phyloP scores from a whole-genome alignment of 2,113 vertebrate species.

The Dipodomys stephensi region DNA sequence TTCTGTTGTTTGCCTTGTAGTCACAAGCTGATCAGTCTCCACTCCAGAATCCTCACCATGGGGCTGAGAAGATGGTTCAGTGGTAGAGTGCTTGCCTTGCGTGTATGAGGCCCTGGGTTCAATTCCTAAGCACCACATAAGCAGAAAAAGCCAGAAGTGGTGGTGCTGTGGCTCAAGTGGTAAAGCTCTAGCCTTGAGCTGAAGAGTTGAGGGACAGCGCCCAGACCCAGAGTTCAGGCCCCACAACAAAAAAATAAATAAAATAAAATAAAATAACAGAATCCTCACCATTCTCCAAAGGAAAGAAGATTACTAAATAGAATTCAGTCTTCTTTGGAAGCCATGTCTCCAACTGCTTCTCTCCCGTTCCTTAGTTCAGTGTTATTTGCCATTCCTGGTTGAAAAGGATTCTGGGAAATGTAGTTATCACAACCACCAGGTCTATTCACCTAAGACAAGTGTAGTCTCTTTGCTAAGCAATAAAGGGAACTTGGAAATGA shows the following conservation, averaged over 20 bases:
- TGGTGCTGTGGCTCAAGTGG: too few species aligned
- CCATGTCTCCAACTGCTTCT: neutral
- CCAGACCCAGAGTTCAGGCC: too few species aligned
- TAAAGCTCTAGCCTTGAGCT: too few species aligned
- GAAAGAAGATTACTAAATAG: neutral
- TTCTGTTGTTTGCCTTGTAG: neutral
- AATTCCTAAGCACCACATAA: too few species aligned
- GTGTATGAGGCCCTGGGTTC: too few species aligned
- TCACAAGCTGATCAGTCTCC: neutral
- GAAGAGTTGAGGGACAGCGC: too few species aligned
- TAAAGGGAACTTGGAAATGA: neutral
- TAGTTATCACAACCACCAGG: neutral
- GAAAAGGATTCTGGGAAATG: neutral
- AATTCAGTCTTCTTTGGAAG: rapidly evolving
- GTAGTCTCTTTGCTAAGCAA: neutral
- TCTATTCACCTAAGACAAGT: neutral
- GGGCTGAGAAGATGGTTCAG: too few species aligned
- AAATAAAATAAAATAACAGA: too few species aligned
- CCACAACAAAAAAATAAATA: too few species aligned
- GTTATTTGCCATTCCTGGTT: rapidly evolving
- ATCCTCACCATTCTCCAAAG: rapidly evolving
- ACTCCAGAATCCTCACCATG: too few species aligned
- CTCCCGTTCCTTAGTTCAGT: neutral
- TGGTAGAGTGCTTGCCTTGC: too few species aligned
- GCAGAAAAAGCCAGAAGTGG: too few species aligned